Base-by-base conservation (phyloP, 2,797 vertebrate genomes). In the Lagorchestes hirsutus region DNA sequence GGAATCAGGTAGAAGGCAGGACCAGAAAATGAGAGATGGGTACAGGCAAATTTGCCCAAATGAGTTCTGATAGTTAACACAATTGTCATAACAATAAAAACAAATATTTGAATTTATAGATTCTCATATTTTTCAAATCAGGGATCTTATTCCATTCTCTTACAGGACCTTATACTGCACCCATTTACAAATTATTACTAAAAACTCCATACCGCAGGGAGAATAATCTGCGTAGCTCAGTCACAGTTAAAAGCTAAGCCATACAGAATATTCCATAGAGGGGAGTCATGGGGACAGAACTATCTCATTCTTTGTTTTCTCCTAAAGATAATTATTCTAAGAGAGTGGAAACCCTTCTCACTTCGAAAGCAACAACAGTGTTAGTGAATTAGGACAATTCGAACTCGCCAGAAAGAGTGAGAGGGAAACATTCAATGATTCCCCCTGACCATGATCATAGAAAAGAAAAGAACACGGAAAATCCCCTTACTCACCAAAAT, bases 401-500 rank as follows among this genome's bases (percentile, higher is more conserved):
- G 92, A 98, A 97, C 22, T 87, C 96, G 94, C 92, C 54, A 95
- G 93, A 98, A 97, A 96, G 97, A 97, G 97, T 90, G 59, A 94
- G 34, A 27, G 59, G 27, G 24, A 92, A 93, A 95, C 97, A 95
- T 92, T 92, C 95, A 97, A 96, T 94, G 94, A 96, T 94, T 55
- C 92, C 92, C 91, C 3, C 50, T 59, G 94, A 93, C 56, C 93
- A 34, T 46, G 90, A 87, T 50, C 92, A 96, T 92, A 56, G 93
- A 59, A 92, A 96, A 93, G 92, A 91, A 91, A 91, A 56, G 96
- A 82, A 67, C 67, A 24, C 46, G 46, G 91, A 95, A 97, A 93
- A 96, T 97, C 93, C 96, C 93, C 95, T 93, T 57, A 95, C 54
- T 96, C 92, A 55, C 97, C 59, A 59, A 91, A 97, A 96, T 50